Evolutionary conservation across 37 sponge, comb jelly and placozoan species (phyloP), one percentile per base, ranked within the genome.

Genomic region (Bolinopsis microptera): DNA sequence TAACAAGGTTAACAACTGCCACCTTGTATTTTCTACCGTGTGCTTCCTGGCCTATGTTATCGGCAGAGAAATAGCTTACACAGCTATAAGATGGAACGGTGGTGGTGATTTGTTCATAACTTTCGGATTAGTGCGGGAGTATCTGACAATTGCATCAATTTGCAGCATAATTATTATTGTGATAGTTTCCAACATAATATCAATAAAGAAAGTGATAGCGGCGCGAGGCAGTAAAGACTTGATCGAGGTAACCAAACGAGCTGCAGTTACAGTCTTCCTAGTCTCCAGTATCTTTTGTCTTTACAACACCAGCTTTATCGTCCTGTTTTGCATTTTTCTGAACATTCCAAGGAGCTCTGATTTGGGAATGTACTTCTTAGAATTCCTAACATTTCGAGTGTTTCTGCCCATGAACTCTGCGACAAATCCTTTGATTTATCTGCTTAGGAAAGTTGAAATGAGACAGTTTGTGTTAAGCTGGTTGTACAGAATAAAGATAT

Each of bases 381-480:
- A 72, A n/a, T 72, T 24, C 75, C 26, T 72, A 5, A 28, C 31
- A 5, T 72, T 23, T 28, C 75, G 75, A 30, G 75, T 72, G 26
- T n/a, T 28, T n/a, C 75, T 72, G 26, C 75, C 75, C 3, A n/a
- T 72, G 26, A 72, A 72, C 75, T 72, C 75, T 72, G 75, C 75
- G 31, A 72, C 31, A 30, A 72, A 72, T 28, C 75, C 75, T 3
- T 24, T 72, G n/a, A 72, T 72, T 24, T 72, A 72, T 21, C 75
- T 72, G 3, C 3, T 28, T 3, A n/a, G 75, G 18, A 72, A 28
- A 5, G 13, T 28, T 5, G 31, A n/a, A 21, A 72, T 72, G 75
- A n/a, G 75, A 72, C 31, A 72, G 26, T 72, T 72, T 72, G 75
- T 72, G 75, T 72, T n/a, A 5, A 21, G 61, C 13, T 48, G 5